Evolutionary conservation across 2,888 invertebrate species (phyloP).

Genomic region (Lasioglossum zephyrum): DNA sequence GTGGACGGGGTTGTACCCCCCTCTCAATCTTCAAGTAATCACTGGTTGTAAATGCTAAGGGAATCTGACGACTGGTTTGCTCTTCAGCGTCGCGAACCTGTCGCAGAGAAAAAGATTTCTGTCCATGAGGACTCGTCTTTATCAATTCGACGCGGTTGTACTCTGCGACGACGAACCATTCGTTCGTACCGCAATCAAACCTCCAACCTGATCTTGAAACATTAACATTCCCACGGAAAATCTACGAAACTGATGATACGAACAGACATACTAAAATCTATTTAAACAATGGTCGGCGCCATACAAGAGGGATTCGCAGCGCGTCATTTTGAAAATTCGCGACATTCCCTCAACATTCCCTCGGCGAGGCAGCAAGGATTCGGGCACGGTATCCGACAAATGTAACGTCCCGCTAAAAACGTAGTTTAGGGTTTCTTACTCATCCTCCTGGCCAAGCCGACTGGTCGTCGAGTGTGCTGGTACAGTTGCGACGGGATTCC

Average conservation of each 20-base stretch:
- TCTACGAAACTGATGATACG: not conserved
- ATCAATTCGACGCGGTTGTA: slow-evolving; percentile 56
- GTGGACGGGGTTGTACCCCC: slow-evolving; percentile 17
- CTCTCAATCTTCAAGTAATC: slow-evolving; percentile 43
- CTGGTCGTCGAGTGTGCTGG: slow-evolving; percentile 50
- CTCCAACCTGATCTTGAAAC: slow-evolving; percentile 7
- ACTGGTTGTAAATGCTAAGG: slow-evolving; percentile 41
- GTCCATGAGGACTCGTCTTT: slow-evolving; percentile 41
- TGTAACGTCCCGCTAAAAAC: slow-evolving; percentile 78
- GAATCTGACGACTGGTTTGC: slow-evolving; percentile 20
- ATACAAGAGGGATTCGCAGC: not conserved
- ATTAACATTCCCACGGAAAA: not conserved
- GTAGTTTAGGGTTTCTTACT: slow-evolving; percentile 74
- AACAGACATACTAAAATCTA: not conserved
- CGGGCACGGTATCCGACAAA: slow-evolving; percentile 77
- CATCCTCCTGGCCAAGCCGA: slow-evolving; percentile 21
- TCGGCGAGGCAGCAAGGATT: slow-evolving; percentile 40
- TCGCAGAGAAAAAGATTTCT: slow-evolving; percentile 35
- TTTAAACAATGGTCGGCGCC: not conserved
- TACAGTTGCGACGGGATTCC: slow-evolving; percentile 75
- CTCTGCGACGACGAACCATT: slow-evolving; percentile 38
- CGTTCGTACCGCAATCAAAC: slow-evolving; percentile 37
- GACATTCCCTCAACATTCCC: slow-evolving; percentile 61
- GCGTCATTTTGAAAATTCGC: slow-evolving; percentile 40
- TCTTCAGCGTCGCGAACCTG: slow-evolving; percentile 34